Evolutionary conservation across 2,797 vertebrate genomes (phyloP), one percentile per base, ranked within the genome.

Genomic region (Hapalemur alaotrensis): DNA sequence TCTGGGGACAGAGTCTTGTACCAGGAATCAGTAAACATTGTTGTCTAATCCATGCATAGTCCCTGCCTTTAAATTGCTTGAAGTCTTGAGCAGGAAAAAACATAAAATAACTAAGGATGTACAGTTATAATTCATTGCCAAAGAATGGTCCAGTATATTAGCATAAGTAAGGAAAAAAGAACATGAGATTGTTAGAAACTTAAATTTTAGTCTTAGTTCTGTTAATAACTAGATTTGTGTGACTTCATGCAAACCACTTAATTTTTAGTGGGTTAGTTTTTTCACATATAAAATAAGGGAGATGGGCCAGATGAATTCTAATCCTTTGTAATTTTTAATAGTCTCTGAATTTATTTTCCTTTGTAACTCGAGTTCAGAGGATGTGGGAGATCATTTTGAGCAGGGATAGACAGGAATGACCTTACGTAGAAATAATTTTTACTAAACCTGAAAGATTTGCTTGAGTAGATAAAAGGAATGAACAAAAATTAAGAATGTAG

Each of bases 381-480:
- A 90, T 69, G 7, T 85, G 22, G 89, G 18, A 70, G n/a, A n/a
- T 94, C n/a, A 38, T 92, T 92, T 59, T 95, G 87, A 80, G 41
- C 30, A 72, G 82, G 12, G 41, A 61, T 30, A 80, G 35, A 59
- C 8, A 43, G n/a, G 23, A 82, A n/a, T 73, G 61, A 73, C 50
- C 20, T 82, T 89, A 50, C 4, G 8, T 28, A 63, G 57, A 88
- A 93, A 65, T 89, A 46, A 76, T 91, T 92, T 76, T 80, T 70
- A 76, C 61, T 90, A 41, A 79, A 43, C 30, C 59, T 82, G 52
- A 82, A 87, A 65, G 69, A 79, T 73, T 87, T 95, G 54, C 15
- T 78, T 72, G 32, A 14, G 6, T 83, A 86, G 38, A 87, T 73
- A 90, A 93, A 85, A 86, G 67, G 32, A 59, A 50, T 90, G 63